Evolutionary conservation across 2,797 vertebrate genomes (phyloP), one percentile per base, ranked within the genome.

Genomic region (Pseudomugil gertrudae): DNA sequence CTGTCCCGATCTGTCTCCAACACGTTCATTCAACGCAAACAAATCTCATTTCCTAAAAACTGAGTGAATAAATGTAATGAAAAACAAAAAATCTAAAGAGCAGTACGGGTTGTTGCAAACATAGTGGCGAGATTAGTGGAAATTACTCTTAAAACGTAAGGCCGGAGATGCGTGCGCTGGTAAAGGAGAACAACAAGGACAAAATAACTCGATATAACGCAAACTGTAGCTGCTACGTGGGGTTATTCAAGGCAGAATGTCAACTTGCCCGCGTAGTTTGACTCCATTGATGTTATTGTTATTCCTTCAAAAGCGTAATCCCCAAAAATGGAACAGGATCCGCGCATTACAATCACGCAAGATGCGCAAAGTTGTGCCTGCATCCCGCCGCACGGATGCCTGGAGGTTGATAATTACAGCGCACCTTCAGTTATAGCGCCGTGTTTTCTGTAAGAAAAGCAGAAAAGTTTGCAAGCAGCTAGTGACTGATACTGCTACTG

Each of bases 241-340:
- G n/a, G 45, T 15, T 29, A 33, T 52, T 72, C 32, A 10, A 21
- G n/a, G 43, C 11, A 69, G 55, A 57, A n/a, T 57, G 74, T 71
- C 78, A 85, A 93, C 93, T 93, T 93, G 92, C 92, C 92, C 87
- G 84, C 81, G 68, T 76, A 69, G 47, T 81, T 60, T 29, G 71
- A 83, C 76, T 89, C 90, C 91, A 85, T 91, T 79, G 66, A 87
- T 89, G 79, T 86, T 89, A 59, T 90, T 78, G 79, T 88, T 85
- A n/a, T n/a, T 24, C 67, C 80, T 74, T 74, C 81, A 66, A 36
- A 64, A 85, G 64, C 71, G 78, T 88, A 87, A 90, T 91, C 88
- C 91, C n/a, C n/a, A n/a, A 76, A 62, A 24, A 50, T 66, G 66
- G 74, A 72, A 69, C 74, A 43, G 68, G 38, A 81, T 84, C 86